Evolutionary conservation across 2,888 invertebrate species (phyloP), one percentile per base, ranked within the genome.

Genomic region (Troides oblongomaculatus): DNA sequence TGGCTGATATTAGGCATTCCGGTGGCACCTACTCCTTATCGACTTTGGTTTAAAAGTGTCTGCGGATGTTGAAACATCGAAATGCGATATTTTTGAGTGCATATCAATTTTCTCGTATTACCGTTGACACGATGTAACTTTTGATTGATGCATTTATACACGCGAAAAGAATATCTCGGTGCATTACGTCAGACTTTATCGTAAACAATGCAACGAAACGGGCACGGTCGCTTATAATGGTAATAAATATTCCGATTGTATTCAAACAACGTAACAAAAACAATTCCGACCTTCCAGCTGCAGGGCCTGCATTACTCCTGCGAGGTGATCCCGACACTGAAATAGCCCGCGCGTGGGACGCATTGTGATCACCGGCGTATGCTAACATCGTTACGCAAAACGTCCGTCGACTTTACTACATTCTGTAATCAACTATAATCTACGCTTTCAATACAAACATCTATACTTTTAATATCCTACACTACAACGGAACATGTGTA

Each of bases 261-360:
- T 70, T 72, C 57, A 70, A 71, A 65, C 46, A 21, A n/a, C 36
- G 8, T 46, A 12, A 46, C 46, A 12, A 46, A 46, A 46, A 46
- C 46, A 46, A 46, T 46, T 63, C 25, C 71, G 71, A 64, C 73
- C 69, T 71, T 71, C 71, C 68, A 64, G 62, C 57, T 68, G 71
- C 70, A 72, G 63, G 59, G 58, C 63, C 66, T 70, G 69, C 56
- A 60, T 60, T 25, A 43, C 64, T 66, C 56, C 66, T 58, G 62
- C 53, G 68, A 62, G 46, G 63, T 53, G 69, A 71, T 72, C 77
- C 74, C 75, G 74, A 78, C 78, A 77, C 86, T 77, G 79, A 86
- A 88, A 88, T 88, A 88, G 86, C 76, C 14, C 70, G 64, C 72
- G 80, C 81, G 88, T 88, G 84, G 88, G 87, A 72, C 73, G 80